Evolutionary conservation across 1,140 invertebrate genomes (phyloP).

Genomic region (Schlechtendalia chinensis): DNA sequence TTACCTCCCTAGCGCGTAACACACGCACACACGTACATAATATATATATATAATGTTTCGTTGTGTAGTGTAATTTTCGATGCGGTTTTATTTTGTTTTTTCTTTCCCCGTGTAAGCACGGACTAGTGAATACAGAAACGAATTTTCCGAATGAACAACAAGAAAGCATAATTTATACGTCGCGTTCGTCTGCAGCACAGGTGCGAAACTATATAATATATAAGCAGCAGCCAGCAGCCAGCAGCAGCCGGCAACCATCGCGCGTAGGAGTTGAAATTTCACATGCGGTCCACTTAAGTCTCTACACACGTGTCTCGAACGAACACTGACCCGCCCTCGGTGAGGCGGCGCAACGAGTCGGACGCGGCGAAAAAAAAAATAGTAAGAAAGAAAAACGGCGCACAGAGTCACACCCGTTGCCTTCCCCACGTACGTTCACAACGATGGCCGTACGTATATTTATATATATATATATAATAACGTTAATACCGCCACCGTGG

Average conservation of each 20-base stretch:
- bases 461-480: too few relatives aligned
- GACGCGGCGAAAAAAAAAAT: neutral
- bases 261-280: slow-evolving; percentile 23
- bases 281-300: neutral
- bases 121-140: neutral
- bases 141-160: neutral
- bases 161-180: neutral
- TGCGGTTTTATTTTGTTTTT: neutral
- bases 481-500: neutral
- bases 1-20: neutral
- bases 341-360: neutral
- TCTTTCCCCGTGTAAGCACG: too few relatives aligned
- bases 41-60: neutral
- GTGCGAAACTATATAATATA: neutral
- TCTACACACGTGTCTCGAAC: neutral
- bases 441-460: too few relatives aligned
- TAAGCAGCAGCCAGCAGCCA: neutral
- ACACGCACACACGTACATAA: too few relatives aligned
- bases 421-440: neutral
- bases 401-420: slow-evolving; percentile 1
- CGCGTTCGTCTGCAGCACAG: neutral
- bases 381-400: neutral
- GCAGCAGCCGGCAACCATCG: too few relatives aligned
- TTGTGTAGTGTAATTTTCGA: neutral
- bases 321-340: neutral